Base-by-base conservation (phyloP, 2,113 vertebrate species). In the Casuarius casuarius region DNA sequence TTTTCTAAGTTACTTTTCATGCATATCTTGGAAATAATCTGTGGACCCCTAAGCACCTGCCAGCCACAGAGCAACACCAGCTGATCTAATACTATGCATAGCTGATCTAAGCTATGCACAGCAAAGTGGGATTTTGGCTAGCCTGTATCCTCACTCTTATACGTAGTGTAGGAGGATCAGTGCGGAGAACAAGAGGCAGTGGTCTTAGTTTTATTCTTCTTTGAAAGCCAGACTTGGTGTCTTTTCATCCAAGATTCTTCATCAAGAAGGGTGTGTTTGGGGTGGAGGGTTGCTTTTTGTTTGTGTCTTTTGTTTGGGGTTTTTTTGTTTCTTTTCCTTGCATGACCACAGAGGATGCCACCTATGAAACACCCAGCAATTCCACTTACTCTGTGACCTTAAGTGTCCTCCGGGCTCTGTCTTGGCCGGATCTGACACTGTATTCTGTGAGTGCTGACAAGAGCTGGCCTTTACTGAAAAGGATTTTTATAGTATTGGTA, bases 401-500 rank as follows among this genome's bases (percentile, higher is more conserved):
- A 90, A 40, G 63, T 95, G 77, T 82, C 75, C 52, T 86, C 77
- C 70, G 84, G 68, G 59, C 67, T 95, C 31, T 0, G 0, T 63
- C 26, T 46, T 0, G 0, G 31, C 52, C 81, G 61, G 59, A 76
- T 79, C 48, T 77, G 13, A 5, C 1, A 4, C 81, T 84, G 23
- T 72, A 59, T 94, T 87, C 87, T 82, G 46, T 66, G 59, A 62
- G 62, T 35, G 76, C 72, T 63, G 15, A 33, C 72, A 89, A 74
- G 67, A 95, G 56, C 38, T 48, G 9, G 7, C 58, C 90, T 94
- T 92, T 82, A 74, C 42, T 65, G 71, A 72, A 78, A 88, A 74
- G 44, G 84, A 54, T 93, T 78, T 95, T 95, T 88, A 76, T 90
- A 84, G 62, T 73, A 35, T 73, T 42, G 82, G 82, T 89, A 93